phyloP scores from a whole-genome alignment of 2,113 vertebrate species.

The Pimephales promelas region DNA sequence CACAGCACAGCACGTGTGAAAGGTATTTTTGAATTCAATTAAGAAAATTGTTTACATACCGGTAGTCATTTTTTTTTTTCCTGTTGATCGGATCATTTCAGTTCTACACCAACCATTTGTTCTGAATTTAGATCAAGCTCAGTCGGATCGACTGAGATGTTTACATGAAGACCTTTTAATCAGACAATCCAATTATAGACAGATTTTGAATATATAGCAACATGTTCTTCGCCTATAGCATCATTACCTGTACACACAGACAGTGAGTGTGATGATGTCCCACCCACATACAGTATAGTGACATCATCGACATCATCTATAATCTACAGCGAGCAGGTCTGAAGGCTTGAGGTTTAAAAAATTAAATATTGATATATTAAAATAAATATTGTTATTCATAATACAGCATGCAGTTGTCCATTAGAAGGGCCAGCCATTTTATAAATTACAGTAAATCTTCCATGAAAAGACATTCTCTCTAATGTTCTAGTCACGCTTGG shows the following conservation, averaged over 20 bases:
- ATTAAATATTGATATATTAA: too few relatives aligned
- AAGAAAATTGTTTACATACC: background rate
- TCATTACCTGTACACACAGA: background rate
- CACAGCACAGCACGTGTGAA: too few relatives aligned
- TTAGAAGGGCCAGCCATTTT: constrained; percentile 85
- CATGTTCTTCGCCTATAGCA: too few relatives aligned
- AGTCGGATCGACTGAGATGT: background rate
- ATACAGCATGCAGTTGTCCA: constrained; percentile 82
- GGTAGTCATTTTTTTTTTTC: constrained; percentile 67
- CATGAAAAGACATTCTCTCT: constrained; percentile 94
- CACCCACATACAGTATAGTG: background rate
- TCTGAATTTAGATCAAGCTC: background rate
- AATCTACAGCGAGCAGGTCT: background rate
- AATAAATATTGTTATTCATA: constrained; percentile 66
- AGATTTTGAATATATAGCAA: too few relatives aligned
- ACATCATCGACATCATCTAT: background rate
- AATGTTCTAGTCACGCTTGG: constrained; percentile 85
- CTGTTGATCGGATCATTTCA: constrained; percentile 49
- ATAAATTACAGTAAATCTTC: constrained; percentile 91
- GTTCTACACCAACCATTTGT: background rate
- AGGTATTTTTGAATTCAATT: too few relatives aligned
- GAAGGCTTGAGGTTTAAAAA: background rate
- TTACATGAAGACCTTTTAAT: too few relatives aligned
- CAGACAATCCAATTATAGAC: background rate
- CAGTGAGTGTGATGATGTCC: background rate